Evolutionary conservation across 2,888 invertebrate genomes (phyloP).

Genomic region (Eueremaeus valkanovi): DNA sequence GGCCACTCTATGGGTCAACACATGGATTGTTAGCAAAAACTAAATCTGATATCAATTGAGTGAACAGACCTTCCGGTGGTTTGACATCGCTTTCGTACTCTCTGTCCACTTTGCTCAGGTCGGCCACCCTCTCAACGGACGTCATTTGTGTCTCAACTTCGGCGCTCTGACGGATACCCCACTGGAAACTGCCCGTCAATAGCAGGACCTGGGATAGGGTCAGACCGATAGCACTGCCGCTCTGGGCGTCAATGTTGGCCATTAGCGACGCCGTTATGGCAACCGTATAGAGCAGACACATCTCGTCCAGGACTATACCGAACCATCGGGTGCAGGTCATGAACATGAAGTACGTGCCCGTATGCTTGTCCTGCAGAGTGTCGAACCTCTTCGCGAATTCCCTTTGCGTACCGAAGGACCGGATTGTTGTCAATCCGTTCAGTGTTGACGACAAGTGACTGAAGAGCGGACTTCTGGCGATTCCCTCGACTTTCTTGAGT

Average conservation of each 20-base stretch:
- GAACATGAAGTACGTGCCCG: constrained; percentile 85
- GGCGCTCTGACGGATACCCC: constrained; percentile 57
- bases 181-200: constrained; percentile 57
- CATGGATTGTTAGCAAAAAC: too few relatives aligned
- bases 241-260: constrained; percentile 2
- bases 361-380: constrained; percentile 64
- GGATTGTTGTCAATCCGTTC: constrained; percentile 46
- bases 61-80: constrained; percentile 46
- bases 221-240: constrained; percentile 66
- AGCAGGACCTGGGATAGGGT: constrained; percentile 62
- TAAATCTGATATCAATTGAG: neutral
- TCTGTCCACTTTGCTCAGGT: constrained; percentile 69
- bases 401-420: constrained; percentile 67
- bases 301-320: constrained; percentile 83
- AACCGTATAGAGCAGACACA: constrained; percentile 78
- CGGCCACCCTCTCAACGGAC: constrained; percentile 73
- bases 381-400: constrained; percentile 60
- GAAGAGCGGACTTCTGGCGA: constrained; percentile 51
- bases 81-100: constrained; percentile 63
- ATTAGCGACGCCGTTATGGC: constrained; percentile 71
- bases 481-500: constrained; percentile 61
- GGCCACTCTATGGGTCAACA: constrained; percentile 53
- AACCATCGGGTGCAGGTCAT: constrained; percentile 81
- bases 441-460: constrained; percentile 48
- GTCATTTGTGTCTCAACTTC: constrained; percentile 56